phyloP scores from a whole-genome alignment of 2,888 invertebrate species.

The Lasioglossum villosulum region DNA sequence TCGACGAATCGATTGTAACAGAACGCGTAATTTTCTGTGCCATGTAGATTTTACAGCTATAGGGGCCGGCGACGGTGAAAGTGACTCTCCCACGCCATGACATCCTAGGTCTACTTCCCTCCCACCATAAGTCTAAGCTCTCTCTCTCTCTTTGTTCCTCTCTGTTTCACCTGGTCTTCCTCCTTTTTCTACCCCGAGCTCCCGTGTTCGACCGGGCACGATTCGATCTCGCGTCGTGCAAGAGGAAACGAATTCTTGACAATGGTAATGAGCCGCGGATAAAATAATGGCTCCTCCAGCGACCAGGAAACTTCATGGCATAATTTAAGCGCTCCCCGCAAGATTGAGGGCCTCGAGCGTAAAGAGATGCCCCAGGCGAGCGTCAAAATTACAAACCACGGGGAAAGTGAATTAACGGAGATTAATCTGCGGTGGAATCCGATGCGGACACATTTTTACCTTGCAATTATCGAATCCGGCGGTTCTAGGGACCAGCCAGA shows the following conservation, averaged over 20 bases:
- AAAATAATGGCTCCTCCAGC: constrained; percentile 35
- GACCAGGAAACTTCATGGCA: constrained; percentile 35
- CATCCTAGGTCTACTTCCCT: constrained; percentile 75
- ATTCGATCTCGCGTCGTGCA: constrained; percentile 38
- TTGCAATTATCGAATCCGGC: not conserved
- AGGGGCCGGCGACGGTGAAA: constrained; percentile 78
- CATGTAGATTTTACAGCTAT: constrained; percentile 69
- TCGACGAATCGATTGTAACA: constrained; percentile 43
- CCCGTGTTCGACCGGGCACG: constrained; percentile 32
- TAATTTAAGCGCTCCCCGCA: constrained; percentile 30
- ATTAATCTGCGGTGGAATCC: constrained; percentile 8
- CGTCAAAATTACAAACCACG: not conserved
- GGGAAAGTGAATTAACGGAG: constrained; percentile 26
- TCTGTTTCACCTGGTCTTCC: constrained; percentile 47
- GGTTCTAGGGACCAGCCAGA: not conserved
- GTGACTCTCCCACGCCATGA: constrained; percentile 83
- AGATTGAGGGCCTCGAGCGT: constrained; percentile 16
- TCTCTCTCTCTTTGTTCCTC: not conserved
- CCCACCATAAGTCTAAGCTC: constrained; percentile 54
- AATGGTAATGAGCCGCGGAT: constrained; percentile 51
- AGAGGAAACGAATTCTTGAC: constrained; percentile 62
- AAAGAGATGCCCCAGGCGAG: not conserved
- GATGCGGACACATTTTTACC: not conserved
- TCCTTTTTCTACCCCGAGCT: constrained; percentile 34
- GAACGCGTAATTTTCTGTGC: constrained; percentile 60